phyloP scores from a whole-genome alignment of 2,113 vertebrate species.

The Craseonycteris thonglongyai region DNA sequence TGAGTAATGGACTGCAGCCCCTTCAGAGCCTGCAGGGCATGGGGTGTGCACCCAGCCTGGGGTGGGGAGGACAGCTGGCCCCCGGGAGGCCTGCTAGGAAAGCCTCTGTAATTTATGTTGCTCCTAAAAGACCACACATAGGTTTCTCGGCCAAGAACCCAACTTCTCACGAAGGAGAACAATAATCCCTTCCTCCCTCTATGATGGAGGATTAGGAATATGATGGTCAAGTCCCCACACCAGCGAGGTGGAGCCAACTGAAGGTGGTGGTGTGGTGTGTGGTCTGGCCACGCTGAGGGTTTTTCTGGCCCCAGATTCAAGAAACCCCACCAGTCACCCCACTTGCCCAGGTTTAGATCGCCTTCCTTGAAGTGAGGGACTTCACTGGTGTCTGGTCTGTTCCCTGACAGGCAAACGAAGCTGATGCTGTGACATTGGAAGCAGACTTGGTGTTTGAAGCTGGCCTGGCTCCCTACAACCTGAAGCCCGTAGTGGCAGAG shows the following conservation, averaged over 20 bases:
- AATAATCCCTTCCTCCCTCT: not conserved
- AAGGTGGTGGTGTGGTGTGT: accelerated
- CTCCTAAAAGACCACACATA: not conserved
- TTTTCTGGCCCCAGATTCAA: not conserved
- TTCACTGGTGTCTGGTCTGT: not conserved
- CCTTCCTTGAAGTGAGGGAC: not conserved
- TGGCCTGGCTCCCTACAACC: conserved; percentile 78
- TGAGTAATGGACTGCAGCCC: not conserved
- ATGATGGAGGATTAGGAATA: not conserved
- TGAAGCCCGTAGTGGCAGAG: conserved; percentile 88
- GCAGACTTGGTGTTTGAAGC: conserved; percentile 85
- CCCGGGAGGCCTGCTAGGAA: not conserved
- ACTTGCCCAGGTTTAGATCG: not conserved
- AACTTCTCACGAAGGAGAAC: not conserved
- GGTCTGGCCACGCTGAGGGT: not conserved
- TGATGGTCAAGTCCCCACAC: no score
- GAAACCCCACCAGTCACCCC: not conserved
- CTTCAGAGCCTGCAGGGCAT: not conserved
- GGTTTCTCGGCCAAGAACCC: not conserved
- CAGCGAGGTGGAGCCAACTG: not conserved
- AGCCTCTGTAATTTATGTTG: not conserved
- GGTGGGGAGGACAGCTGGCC: no score
- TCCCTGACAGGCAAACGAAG: conserved; percentile 74
- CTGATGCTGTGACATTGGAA: conserved; percentile 88
- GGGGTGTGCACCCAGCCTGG: not conserved